Percentiles rank a stretch among this genome's conserved stretches.
Evolutionary conservation across 1,140 invertebrate species (phyloP).

Genomic region (Manduca sexta): DNA sequence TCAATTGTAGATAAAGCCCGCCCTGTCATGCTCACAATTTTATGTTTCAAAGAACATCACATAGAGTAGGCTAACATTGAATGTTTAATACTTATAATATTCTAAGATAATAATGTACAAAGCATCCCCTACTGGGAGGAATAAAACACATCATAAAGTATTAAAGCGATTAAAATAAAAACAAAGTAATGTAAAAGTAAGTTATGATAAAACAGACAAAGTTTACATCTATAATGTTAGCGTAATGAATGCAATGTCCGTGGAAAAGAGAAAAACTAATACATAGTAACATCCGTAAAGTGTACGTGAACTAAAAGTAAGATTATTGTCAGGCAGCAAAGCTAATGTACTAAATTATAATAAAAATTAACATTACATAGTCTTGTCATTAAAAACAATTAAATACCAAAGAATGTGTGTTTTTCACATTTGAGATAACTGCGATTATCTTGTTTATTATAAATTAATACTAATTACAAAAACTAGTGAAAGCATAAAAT

Average conservation of each 20-base stretch:
- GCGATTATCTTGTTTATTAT: too few species aligned
- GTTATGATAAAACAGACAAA: too few species aligned
- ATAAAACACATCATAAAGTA: too few species aligned
- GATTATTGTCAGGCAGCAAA: slow-evolving; percentile 56
- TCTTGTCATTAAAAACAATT: slow-evolving; percentile 37
- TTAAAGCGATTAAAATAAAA: too few species aligned
- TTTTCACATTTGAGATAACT: too few species aligned
- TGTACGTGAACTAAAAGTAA: slow-evolving; percentile 36
- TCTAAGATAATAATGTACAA: too few species aligned
- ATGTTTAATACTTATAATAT: too few species aligned
- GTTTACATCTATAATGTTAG: background rate
- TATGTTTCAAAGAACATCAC: background rate
- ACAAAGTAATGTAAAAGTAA: too few species aligned
- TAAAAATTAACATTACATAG: slow-evolving; percentile 34
- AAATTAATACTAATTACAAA: too few species aligned
- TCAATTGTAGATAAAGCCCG: background rate
- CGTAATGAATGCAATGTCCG: slow-evolving; percentile 15
- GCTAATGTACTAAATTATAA: slow-evolving; percentile 32
- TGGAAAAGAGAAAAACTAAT: slow-evolving; percentile 21
- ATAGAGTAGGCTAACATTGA: background rate
- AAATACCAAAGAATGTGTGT: background rate
- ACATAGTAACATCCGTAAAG: slow-evolving; percentile 32
- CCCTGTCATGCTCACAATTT: background rate
- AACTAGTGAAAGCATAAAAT: too few species aligned
- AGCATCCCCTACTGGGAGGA: too few species aligned